A percentile compares a stretch with the other conserved stretches of the same genome.
These are phyloP conservation scores for Eremophila alpestris DNA, from an alignment of 2,797 vertebrate species.

Conservation along the genomic window DNA sequence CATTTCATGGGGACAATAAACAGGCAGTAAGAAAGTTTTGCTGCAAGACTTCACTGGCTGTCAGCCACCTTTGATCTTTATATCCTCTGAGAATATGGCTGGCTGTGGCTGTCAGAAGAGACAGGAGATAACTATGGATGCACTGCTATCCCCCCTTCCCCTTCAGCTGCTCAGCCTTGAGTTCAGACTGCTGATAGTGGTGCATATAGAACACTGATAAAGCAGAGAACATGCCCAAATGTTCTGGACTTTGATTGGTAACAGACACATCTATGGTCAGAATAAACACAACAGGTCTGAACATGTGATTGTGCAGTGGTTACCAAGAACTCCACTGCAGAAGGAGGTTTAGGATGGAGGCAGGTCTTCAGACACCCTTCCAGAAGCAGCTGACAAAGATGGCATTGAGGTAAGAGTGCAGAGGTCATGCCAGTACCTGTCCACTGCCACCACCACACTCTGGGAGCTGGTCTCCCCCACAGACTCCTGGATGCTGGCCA, in stretches of 20 bases:
- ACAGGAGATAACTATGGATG: background rate
- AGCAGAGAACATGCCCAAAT: background rate
- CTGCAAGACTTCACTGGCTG: background rate
- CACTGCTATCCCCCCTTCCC: background rate
- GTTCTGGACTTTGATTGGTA: background rate
- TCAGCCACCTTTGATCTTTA: background rate
- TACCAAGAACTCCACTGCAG: background rate
- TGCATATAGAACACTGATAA: background rate
- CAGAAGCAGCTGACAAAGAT: background rate
- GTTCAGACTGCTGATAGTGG: background rate
- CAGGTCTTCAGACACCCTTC: background rate
- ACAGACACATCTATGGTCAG: background rate
- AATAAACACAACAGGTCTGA: background rate
- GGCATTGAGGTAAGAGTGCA: background rate
- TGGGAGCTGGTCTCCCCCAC: constrained; percentile 97
- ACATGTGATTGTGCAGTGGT: background rate
- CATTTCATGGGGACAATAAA: background rate
- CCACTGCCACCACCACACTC: constrained; percentile 95
- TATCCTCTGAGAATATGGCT: background rate
- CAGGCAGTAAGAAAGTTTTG: background rate
- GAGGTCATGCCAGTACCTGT: constrained; percentile 79
- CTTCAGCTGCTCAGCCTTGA: background rate
- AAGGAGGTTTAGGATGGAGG: background rate
- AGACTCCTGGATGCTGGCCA: constrained; percentile 94
- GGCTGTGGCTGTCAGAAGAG: background rate